These are phyloP conservation scores for Aspidapion aeneum DNA, from an alignment of 2,888 invertebrate genomes.

Conservation along the genomic window DNA sequence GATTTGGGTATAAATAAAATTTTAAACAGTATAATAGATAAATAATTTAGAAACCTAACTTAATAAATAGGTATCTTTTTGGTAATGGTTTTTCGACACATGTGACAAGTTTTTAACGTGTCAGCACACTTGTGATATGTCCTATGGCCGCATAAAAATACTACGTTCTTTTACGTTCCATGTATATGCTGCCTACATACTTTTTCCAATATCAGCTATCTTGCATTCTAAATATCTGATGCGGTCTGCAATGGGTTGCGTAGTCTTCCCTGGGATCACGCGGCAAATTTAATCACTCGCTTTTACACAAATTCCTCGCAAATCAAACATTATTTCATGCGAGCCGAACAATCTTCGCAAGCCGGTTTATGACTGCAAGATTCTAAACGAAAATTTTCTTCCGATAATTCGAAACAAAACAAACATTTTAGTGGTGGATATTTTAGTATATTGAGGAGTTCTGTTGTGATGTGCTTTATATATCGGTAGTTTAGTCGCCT, in stretches of 20 bases:
- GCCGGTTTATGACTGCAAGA: slow-evolving; percentile 73
- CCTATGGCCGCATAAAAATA: slow-evolving; percentile 85
- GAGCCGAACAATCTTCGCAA: slow-evolving; percentile 69
- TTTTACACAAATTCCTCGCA: slow-evolving; percentile 61
- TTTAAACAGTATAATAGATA: too few species aligned
- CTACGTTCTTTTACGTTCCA: slow-evolving; percentile 82
- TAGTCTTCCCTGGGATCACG: slow-evolving; percentile 48
- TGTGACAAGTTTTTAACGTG: slow-evolving; percentile 79
- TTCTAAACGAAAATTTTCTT: slow-evolving; percentile 60
- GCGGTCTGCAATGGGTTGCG: slow-evolving; percentile 64
- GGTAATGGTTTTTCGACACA: slow-evolving; percentile 75
- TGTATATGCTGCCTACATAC: slow-evolving; percentile 82
- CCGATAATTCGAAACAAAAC: slow-evolving; percentile 67
- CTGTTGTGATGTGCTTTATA: slow-evolving; percentile 41
- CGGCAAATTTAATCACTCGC: slow-evolving; percentile 52
- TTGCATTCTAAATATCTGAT: slow-evolving; percentile 69
- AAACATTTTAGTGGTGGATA: slow-evolving; percentile 57
- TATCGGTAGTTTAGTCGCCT: slow-evolving; percentile 34
- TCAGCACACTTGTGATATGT: slow-evolving; percentile 83
- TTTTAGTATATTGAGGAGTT: slow-evolving; percentile 43
- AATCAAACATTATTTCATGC: slow-evolving; percentile 74
- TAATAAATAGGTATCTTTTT: slow-evolving; percentile 61
- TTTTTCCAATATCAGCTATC: slow-evolving; percentile 83
- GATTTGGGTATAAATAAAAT: too few species aligned
- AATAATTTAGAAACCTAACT: too few species aligned